Evolutionary conservation across 64 coral and sea anemone species (phyloP), one percentile per base, ranked within the genome.

Genomic region (Actinia equina): DNA sequence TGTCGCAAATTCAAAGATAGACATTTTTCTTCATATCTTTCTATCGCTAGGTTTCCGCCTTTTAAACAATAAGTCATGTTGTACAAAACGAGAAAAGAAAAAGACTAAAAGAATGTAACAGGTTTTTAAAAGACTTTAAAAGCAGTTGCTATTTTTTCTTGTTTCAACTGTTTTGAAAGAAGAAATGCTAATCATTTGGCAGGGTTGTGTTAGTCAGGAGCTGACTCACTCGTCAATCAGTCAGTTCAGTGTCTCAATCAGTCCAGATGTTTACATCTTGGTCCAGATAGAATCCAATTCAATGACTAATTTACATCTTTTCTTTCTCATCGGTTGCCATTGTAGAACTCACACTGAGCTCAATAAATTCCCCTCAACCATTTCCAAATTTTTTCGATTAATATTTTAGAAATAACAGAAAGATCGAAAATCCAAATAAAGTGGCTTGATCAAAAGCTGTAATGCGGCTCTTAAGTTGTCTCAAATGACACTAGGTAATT

Each of bases 231-330:
- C 55, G 55, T 57, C 55, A 57, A 12, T 57, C 10, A 23, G 19
- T n/a, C 62, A n/a, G 19, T 65, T 23, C 7, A 65, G 62, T 65
- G 6, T 23, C n/a, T 23, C 19, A 7, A 5, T 65, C 19, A 7
- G 19, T 65, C 78, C 78, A 81, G 78, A 81, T 81, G 78, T 81
- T 81, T n/a, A 10, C 78, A 81, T 49, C 78, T 81, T 81, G 78
- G 43, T 44, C 4, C 4, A 81, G 9, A 74, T 81, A 44, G 43
- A 81, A 49, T 79, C 43, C 44, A 81, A 81, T 81, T 81, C 49
- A 81, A 44, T 52, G 20, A 19, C 17, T 81, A 81, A 81, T 81
- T 81, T 81, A 19, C 78, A 81, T 81, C 7, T 81, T 81, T 81
- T 52, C 78, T 52, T 74, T 74, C 26, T 30, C 11, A 74, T 14